These are phyloP conservation scores for Vimba vimba DNA, from an alignment of 2,113 vertebrate species.

Conservation along the genomic window DNA sequence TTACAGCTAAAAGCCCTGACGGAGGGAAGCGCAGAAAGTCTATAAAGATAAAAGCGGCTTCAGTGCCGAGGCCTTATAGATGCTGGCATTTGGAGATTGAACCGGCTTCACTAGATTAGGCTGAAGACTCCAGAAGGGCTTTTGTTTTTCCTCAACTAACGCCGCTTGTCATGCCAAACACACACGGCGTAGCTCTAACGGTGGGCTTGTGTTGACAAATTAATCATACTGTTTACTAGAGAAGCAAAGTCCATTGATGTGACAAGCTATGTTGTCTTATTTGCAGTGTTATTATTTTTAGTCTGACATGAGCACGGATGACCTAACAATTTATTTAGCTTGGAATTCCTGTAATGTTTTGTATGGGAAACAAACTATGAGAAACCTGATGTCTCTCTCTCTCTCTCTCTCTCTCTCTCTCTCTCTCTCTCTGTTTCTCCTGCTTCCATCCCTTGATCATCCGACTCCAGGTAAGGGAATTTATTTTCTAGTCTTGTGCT, in stretches of 20 bases:
- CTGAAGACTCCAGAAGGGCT: slow-evolving; percentile 25
- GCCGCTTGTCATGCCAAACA: slow-evolving; percentile 33
- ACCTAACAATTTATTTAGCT: slow-evolving; percentile 29
- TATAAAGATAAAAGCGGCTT: slow-evolving; percentile 13
- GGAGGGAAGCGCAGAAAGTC: background rate
- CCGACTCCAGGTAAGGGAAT: slow-evolving; percentile 69
- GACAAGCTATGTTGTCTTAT: slow-evolving; percentile 22
- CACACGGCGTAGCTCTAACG: background rate
- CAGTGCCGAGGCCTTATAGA: slow-evolving; percentile 14
- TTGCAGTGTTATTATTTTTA: slow-evolving; percentile 19
- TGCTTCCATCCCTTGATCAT: slow-evolving; percentile 32
- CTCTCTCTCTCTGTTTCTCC: slow-evolving; percentile 12
- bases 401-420: slow-evolving; percentile 3
- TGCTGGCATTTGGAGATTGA: slow-evolving; percentile 50
- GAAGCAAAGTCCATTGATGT: slow-evolving; percentile 10
- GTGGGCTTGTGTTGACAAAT: slow-evolving; percentile 29
- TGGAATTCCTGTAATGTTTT: slow-evolving; percentile 4
- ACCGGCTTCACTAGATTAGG: slow-evolving; percentile 39
- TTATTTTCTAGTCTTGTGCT: background rate
- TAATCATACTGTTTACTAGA: slow-evolving; percentile 34
- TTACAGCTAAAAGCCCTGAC: slow-evolving; percentile 15
- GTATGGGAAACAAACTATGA: background rate
- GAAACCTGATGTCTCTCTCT: background rate
- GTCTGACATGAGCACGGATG: slow-evolving; percentile 14
- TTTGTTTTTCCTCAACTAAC: slow-evolving; percentile 11